phyloP scores from a whole-genome alignment of 2,797 vertebrate species.

The Clarias laeviceps region DNA sequence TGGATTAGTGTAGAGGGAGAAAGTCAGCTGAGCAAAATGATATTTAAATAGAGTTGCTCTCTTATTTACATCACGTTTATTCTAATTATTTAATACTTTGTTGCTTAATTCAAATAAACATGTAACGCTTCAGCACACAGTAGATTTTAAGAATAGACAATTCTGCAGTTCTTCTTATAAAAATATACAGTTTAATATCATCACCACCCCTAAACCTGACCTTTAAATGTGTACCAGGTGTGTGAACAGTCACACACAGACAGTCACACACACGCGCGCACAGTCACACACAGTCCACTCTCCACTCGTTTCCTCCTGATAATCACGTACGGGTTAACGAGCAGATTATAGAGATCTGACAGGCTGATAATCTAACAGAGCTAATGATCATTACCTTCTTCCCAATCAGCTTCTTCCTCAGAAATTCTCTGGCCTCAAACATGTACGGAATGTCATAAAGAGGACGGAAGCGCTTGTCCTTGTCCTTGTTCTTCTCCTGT shows the following conservation, averaged over 20 bases:
- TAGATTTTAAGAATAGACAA: not conserved
- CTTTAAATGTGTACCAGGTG: not conserved
- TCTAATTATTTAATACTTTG: not conserved
- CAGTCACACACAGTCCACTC: not conserved
- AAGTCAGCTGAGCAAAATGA: too few species aligned
- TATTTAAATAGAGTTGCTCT: too few species aligned
- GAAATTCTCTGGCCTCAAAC: slow-evolving; percentile 97
- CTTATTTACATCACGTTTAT: not conserved
- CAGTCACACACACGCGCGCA: too few species aligned
- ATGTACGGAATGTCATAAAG: slow-evolving; percentile 98
- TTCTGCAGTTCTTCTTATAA: not conserved
- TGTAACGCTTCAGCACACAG: not conserved
- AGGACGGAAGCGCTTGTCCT: slow-evolving; percentile 95
- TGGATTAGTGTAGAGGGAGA: too few species aligned
- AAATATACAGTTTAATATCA: not conserved
- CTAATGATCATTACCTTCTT: slow-evolving; percentile 84
- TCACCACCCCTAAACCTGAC: not conserved
- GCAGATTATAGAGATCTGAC: not conserved
- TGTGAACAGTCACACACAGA: too few species aligned
- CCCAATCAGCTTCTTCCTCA: slow-evolving; percentile 96
- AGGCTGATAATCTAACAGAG: too few species aligned
- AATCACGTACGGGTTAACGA: too few species aligned
- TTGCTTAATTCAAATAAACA: not conserved
- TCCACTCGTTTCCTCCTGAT: not conserved
- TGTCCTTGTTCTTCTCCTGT: slow-evolving; percentile 89